Conservation (phyloP, 1,140 invertebrate species). For the Bombus superbus region DNA sequence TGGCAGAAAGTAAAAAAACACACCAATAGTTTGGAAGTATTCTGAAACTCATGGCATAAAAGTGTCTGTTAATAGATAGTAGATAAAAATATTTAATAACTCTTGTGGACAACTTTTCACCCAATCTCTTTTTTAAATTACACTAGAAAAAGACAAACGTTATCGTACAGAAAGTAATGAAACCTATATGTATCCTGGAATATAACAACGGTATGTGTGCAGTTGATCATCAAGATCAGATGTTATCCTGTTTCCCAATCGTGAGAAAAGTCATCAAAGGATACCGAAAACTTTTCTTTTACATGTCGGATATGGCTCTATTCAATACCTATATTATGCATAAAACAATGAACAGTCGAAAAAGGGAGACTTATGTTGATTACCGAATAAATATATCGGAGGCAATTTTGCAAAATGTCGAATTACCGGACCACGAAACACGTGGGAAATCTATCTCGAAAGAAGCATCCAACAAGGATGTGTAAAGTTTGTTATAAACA, state of each 20-base stretch:
- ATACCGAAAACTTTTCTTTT: no score
- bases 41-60: slow-evolving; percentile 40
- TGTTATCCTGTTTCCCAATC: no score
- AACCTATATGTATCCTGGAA: no score
- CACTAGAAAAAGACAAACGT: no score
- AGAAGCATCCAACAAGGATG: background rate
- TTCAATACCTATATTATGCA: background rate
- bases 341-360: background rate
- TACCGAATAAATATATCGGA: background rate
- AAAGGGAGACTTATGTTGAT: background rate
- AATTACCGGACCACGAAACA: background rate
- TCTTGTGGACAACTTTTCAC: no score
- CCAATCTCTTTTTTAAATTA: no score
- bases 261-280: no score
- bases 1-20: slow-evolving; percentile 44
- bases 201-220: no score
- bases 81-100: no score
- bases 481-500: background rate
- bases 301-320: background rate
- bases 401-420: background rate
- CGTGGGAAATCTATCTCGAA: background rate
- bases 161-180: no score
- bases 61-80: background rate
- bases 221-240: no score
- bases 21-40: slow-evolving; percentile 51